Base-by-base conservation (phyloP, 37 sponge, comb jelly and placozoan genomes). In the Chondrilla cf. caribensis region DNA sequence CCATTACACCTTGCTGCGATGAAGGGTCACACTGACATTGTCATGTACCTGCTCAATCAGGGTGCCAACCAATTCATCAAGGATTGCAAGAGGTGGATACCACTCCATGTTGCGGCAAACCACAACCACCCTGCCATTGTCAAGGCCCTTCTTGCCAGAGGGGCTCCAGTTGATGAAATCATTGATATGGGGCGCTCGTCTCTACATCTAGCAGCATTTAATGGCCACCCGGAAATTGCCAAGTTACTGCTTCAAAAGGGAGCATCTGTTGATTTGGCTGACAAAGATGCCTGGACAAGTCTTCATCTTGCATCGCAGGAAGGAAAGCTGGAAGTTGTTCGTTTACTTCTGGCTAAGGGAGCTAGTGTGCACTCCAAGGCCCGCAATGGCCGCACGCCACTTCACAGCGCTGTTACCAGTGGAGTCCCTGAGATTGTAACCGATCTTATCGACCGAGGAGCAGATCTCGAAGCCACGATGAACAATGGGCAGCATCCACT, bases 1-100 rank as follows among this genome's bases (percentile, higher is more conserved):
- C 87, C 92, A n/a, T 42, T 87, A 40, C 92, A 88, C 66, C 80
- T 87, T 14, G n/a, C n/a, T n/a, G n/a, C n/a, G n/a, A 90, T 90
- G 90, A 90, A 90, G 79, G 91, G 91, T 1, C 79, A 91, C 64
- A 51, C n/a, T 32, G 35, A 47, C 24, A 81, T 91, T 1, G 87
- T n/a, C n/a, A n/a, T n/a, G n/a, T n/a, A n/a, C n/a, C n/a, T n/a
- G n/a, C n/a, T n/a, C n/a, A n/a, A n/a, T n/a, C n/a, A n/a, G n/a
- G n/a, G n/a, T n/a, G n/a, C n/a, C n/a, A n/a, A n/a, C n/a, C n/a
- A n/a, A n/a, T n/a, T n/a, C n/a, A n/a, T n/a, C n/a, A n/a, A n/a
- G n/a, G n/a, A n/a, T n/a, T n/a, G n/a, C n/a, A n/a, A n/a, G n/a
- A n/a, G n/a, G n/a, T n/a, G n/a, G n/a, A n/a, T n/a, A n/a, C n/a